These are phyloP conservation scores for Protobothrops mucrosquamatus DNA, from an alignment of 2,113 vertebrate species.

Conservation along the genomic window DNA sequence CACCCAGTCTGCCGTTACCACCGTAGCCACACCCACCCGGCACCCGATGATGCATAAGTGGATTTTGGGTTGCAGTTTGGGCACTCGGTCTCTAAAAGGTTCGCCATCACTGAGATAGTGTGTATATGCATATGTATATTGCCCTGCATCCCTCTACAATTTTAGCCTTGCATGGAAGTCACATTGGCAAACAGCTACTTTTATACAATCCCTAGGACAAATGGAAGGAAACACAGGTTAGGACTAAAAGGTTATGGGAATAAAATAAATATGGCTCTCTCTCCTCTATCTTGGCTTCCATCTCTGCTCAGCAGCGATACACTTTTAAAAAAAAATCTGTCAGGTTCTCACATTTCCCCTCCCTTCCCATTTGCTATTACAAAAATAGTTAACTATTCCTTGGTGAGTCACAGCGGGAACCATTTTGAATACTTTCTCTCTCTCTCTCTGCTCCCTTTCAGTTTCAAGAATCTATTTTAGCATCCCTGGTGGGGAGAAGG, in stretches of 20 bases:
- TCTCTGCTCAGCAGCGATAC: background rate
- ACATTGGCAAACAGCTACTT: background rate
- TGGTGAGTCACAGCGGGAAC: slow-evolving; percentile 22
- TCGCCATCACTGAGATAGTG: too few relatives aligned
- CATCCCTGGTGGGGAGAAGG: slow-evolving; percentile 27
- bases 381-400: slow-evolving; percentile 48
- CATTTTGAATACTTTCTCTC: slow-evolving; percentile 14
- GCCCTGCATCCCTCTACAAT: background rate
- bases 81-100: too few relatives aligned
- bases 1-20: too few relatives aligned
- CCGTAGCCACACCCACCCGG: too few relatives aligned
- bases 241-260: background rate
- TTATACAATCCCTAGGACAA: background rate
- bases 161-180: background rate
- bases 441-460: slow-evolving; percentile 26
- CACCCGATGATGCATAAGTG: too few relatives aligned
- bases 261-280: background rate
- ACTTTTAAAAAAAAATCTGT: background rate
- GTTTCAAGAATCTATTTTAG: slow-evolving; percentile 55
- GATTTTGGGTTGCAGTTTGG: too few relatives aligned
- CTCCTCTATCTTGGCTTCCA: background rate
- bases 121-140: too few relatives aligned
- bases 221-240: background rate
- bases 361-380: slow-evolving; percentile 22
- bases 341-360: background rate